Evolutionary conservation across 53 echinoderm and acorn worm species (phyloP).

Genomic region (Holothuria leucospilota): DNA sequence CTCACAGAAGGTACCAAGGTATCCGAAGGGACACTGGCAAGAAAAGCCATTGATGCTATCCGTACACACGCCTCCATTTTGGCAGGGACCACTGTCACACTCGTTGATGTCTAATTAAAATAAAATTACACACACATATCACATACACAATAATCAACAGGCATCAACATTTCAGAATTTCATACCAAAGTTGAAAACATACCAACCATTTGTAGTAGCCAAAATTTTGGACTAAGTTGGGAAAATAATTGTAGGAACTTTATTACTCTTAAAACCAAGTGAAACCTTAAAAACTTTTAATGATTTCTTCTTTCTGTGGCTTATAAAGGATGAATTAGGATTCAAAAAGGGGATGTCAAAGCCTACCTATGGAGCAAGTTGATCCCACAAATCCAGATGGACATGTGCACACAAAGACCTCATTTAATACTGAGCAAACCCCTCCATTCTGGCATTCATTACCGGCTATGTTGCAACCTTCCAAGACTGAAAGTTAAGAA

Average conservation of each 20-base stretch:
- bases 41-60: constrained; percentile 40
- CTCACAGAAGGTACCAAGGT: constrained; percentile 53
- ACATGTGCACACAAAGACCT: constrained; percentile 58
- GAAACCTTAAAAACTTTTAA: no score
- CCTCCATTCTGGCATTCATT: constrained; percentile 30
- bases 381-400: constrained; percentile 40
- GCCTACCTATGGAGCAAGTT: constrained; percentile 57
- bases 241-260: no score
- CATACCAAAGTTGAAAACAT: no score
- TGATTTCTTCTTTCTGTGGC: no score
- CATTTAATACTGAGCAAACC: constrained; percentile 1
- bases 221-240: no score
- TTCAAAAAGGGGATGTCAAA: neutral
- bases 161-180: no score
- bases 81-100: constrained; percentile 58
- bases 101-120: constrained; percentile 33
- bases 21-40: constrained; percentile 59
- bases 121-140: neutral
- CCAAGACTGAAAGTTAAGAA: neutral
- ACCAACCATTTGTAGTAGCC: no score
- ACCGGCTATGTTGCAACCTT: constrained; percentile 14
- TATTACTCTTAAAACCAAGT: no score
- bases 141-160: no score
- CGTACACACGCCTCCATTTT: constrained; percentile 50
- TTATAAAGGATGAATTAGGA: no score